Evolutionary conservation across 2,797 vertebrate genomes (phyloP), one percentile per base, ranked within the genome.

Genomic region (Poeciliopsis paucimaculata): DNA sequence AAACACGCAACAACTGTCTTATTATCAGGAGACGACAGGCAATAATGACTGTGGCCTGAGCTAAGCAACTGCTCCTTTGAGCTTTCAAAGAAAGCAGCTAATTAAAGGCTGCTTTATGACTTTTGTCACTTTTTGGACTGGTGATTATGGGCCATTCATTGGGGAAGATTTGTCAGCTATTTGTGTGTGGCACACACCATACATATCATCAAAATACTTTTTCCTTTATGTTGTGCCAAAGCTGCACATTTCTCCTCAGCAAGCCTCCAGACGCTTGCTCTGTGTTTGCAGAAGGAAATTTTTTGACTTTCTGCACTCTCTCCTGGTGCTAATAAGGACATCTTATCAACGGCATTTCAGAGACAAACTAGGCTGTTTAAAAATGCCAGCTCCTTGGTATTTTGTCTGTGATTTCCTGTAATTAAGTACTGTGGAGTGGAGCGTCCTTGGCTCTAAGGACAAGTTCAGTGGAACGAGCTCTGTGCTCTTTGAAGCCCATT

Each of bases 101-200:
- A 96, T 95, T 95, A 95, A 92, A 92, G 92, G 86, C 85, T 84
- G 90, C 92, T 93, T 93, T 92, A 90, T 94, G 92, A 94, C 91
- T 95, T 94, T 91, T 92, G 87, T 89, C 93, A 91, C 92, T 91
- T 91, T 84, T 90, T 90, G 88, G 88, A 93, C 90, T 88, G 82
- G 89, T 94, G 94, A 95, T 96, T 94, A 94, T 87, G 85, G 84
- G 78, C 78, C 78, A 87, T 91, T 93, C 92, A 92, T 55, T 81
- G 86, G 82, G 89, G 84, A 90, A 82, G 85, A 92, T 81, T 89
- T 49, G 34, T 86, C 87, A 84, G 89, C 80, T 91, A 92, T 94
- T 93, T 94, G 91, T 66, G 84, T 91, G 84, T 64, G 82, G 85
- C 16, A 7, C 78, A 18, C 70, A 16, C 73, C 77, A 82, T 87